phyloP scores from a whole-genome alignment of 2,113 vertebrate species.

The Gnathonemus echidnorhynchus region DNA sequence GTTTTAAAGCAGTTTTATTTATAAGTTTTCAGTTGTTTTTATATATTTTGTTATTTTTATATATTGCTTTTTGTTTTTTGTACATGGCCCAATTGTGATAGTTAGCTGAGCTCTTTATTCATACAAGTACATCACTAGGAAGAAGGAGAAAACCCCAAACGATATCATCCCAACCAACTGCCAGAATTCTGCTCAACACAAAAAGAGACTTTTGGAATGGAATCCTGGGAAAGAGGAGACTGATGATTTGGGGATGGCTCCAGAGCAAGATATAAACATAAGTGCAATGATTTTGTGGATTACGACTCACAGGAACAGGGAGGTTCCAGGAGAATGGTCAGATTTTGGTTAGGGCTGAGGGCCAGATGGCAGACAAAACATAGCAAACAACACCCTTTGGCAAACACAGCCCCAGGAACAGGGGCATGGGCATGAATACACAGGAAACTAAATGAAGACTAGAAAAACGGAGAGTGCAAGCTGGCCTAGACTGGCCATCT shows the following conservation, averaged over 20 bases:
- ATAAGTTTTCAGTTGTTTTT: not conserved
- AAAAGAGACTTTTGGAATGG: not conserved
- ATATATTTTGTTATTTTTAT: too few species aligned
- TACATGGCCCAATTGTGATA: not conserved
- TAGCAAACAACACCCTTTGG: not conserved
- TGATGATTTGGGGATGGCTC: not conserved
- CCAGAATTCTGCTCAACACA: not conserved
- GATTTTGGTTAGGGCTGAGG: not conserved
- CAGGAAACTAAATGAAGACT: not conserved
- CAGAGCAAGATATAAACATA: not conserved
- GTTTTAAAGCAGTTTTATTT: not conserved
- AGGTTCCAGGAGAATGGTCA: not conserved
- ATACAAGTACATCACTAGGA: not conserved
- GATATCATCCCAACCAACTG: not conserved
- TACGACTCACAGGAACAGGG: not conserved
- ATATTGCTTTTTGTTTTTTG: not conserved
- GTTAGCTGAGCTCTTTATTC: not conserved
- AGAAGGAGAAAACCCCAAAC: not conserved
- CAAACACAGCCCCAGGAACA: not conserved
- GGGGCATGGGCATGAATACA: not conserved
- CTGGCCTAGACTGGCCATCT: not conserved
- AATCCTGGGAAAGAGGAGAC: not conserved
- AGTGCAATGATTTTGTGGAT: not conserved
- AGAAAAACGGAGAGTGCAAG: not conserved
- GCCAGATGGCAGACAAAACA: not conserved